Percentiles rank a stretch among this genome's conserved stretches.
These are phyloP conservation scores for Hepsetus odoe DNA, from an alignment of 2,113 vertebrate genomes.

Conservation along the genomic window DNA sequence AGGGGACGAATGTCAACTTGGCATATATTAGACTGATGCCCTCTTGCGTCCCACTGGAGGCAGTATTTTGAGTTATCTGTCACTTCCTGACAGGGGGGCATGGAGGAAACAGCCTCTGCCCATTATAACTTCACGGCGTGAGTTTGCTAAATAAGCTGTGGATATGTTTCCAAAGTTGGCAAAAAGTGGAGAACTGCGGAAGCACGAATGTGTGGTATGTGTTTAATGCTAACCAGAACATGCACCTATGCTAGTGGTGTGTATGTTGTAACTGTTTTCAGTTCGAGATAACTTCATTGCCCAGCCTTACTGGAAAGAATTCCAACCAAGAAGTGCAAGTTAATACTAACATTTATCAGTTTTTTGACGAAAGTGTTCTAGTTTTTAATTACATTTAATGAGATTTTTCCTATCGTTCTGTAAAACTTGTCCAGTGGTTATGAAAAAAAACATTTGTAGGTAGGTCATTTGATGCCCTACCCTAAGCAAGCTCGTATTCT, in stretches of 20 bases:
- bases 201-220: not conserved
- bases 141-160: conserved; percentile 9
- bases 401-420: not conserved
- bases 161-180: not conserved
- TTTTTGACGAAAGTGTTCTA: not conserved
- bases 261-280: not conserved
- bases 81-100: conserved; percentile 48
- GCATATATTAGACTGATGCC: conserved; percentile 71
- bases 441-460: not conserved
- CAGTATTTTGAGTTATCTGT: conserved; percentile 58
- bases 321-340: no score
- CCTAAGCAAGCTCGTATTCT: not conserved
- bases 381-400: not conserved
- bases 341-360: not conserved
- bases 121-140: not conserved
- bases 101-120: conserved; percentile 4
- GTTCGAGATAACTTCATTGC: no score
- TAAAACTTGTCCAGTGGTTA: not conserved
- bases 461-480: not conserved
- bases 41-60: conserved; percentile 13
- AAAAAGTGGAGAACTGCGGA: conserved; percentile 1
- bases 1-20: conserved; percentile 67
- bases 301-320: no score
- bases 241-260: not conserved
- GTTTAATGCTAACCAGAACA: not conserved